Base-by-base conservation (phyloP, 1,140 invertebrate genomes). In the Ceratina australensis region DNA sequence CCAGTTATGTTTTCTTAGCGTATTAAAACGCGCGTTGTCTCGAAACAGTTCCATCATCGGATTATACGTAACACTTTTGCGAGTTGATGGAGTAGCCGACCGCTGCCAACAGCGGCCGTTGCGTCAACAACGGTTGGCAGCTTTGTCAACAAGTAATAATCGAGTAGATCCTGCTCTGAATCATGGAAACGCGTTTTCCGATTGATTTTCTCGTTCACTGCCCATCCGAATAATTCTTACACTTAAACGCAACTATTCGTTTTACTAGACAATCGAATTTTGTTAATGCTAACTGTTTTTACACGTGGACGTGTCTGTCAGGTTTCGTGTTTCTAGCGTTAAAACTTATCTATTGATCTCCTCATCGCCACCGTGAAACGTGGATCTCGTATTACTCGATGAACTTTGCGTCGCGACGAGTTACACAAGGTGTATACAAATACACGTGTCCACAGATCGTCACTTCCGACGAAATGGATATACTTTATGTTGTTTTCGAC, bases 401-500 rank as follows among this genome's bases (percentile, higher is more conserved):
- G 66, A 77, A 33, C 71, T 71, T 71, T 33, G 63, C 59, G 24
- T 54, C 26, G 24, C 52, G 16, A 15, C 47, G 15, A 3, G 2
- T 5, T 1, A 13, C 10, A 15, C 1, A 3, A 18, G 42, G 5
- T 4, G 16, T 18, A 33, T 7, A 33, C 16, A 59, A 18, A 16
- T 22, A 26, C 18, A n/a, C 22, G 52, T 49, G 13, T 28, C 13
- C 22, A 3, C 28, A n/a, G 52, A 54, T 61, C 66, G 66, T 47
- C 59, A 47, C 49, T 72, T 64, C n/a, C 59, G n/a, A 7, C 47
- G 67, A 26, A 15, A 18, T 42, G 50, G 59, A 61, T 63, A 50
- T 20, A 72, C 33, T 71, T 71, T 72, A 78, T 47, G 68, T 42
- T 64, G 75, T 72, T 72, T 42, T 72, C 59, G 59, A 63, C 42